Percentiles rank a stretch among this genome's conserved stretches.
Conservation (phyloP, 1,140 invertebrate species). For the Neodiprion fabricii region DNA sequence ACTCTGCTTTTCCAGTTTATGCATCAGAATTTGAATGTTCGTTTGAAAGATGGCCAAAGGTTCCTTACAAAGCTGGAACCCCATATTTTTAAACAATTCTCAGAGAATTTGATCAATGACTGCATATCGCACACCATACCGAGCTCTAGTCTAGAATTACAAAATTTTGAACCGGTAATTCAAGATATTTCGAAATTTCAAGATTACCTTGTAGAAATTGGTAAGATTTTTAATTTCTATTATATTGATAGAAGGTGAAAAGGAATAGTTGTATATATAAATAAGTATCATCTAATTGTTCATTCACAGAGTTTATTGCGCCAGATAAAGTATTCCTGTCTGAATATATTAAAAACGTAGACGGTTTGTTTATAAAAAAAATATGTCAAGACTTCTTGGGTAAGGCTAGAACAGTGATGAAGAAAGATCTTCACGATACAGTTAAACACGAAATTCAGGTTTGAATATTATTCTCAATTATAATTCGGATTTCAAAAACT, state of each 20-base stretch:
- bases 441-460: conserved; percentile 62
- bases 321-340: conserved; percentile 50
- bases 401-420: conserved; percentile 76
- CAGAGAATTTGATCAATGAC: conserved; percentile 72
- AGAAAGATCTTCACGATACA: conserved; percentile 81
- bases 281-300: neutral
- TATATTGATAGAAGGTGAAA: neutral
- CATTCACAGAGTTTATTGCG: conserved; percentile 60
- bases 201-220: conserved; percentile 65
- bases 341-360: conserved; percentile 78
- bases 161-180: conserved; percentile 70
- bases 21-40: conserved; percentile 64
- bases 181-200: conserved; percentile 73
- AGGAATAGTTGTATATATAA: neutral
- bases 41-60: conserved; percentile 58
- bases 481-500: conserved; percentile 27
- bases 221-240: conserved; percentile 37
- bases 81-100: conserved; percentile 68
- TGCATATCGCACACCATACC: conserved; percentile 81
- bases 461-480: conserved; percentile 5
- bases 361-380: conserved; percentile 80
- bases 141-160: conserved; percentile 72
- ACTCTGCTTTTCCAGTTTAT: conserved; percentile 68
- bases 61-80: conserved; percentile 70
- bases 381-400: conserved; percentile 76